These are phyloP conservation scores for Amia ocellicauda DNA, from an alignment of 2,113 vertebrate species.

Conservation along the genomic window DNA sequence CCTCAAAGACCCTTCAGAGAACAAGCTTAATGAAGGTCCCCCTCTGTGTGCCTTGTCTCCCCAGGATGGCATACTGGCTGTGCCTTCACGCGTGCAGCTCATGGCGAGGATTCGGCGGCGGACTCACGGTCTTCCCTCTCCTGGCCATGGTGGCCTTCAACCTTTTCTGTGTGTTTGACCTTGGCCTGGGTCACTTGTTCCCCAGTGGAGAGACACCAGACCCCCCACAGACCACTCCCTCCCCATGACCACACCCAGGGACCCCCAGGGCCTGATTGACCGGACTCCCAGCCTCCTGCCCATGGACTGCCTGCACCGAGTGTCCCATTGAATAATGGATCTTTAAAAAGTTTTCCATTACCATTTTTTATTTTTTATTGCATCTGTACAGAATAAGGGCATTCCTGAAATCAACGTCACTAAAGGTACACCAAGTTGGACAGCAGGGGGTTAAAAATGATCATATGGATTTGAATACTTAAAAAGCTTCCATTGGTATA, in stretches of 20 bases:
- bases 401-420: constrained; percentile 46
- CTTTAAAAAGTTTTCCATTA: constrained; percentile 63
- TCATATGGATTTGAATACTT: constrained; percentile 9
- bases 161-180: constrained; percentile 58
- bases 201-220: constrained; percentile 41
- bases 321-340: constrained; percentile 47
- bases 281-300: constrained; percentile 28
- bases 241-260: constrained; percentile 41
- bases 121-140: constrained; percentile 65
- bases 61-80: constrained; percentile 64
- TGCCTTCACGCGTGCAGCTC: constrained; percentile 54
- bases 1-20: no score
- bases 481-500: not conserved
- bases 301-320: constrained; percentile 30
- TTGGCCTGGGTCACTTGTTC: constrained; percentile 47
- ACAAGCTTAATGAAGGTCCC: no score
- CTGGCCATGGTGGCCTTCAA: constrained; percentile 61
- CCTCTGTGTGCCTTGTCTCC: not conserved
- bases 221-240: constrained; percentile 53
- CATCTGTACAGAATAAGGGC: constrained; percentile 47
- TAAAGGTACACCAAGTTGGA: no score
- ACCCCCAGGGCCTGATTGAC: constrained; percentile 42
- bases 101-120: constrained; percentile 65
- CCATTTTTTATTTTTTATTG: constrained; percentile 57
- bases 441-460: no score